These are phyloP conservation scores for Lacanobia wlatinum DNA, from an alignment of 2,888 invertebrate species.

Conservation along the genomic window DNA sequence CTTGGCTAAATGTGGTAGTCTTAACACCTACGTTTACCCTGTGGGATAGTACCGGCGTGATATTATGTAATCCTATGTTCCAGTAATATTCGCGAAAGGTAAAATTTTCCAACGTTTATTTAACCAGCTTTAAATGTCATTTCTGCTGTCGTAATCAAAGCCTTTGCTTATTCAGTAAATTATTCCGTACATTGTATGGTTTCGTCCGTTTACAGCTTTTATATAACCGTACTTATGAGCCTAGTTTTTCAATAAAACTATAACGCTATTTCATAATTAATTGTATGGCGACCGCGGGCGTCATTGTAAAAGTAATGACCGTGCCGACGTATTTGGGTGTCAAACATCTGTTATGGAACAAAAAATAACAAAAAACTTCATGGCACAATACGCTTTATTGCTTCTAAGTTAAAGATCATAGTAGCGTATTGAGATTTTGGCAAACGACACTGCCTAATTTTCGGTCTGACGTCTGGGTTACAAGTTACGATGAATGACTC, in stretches of 20 bases:
- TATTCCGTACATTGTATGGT: conserved; percentile 11
- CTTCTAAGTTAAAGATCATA: conserved; percentile 29
- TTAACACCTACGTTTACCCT: no score
- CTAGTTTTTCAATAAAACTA: neutral
- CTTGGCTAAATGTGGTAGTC: neutral
- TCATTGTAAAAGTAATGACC: conserved; percentile 40
- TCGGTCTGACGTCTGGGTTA: conserved; percentile 52
- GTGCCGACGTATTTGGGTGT: conserved; percentile 37
- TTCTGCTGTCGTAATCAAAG: conserved; percentile 4
- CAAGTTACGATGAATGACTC: conserved; percentile 55
- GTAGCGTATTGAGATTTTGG: conserved; percentile 48
- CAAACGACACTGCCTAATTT: conserved; percentile 40
- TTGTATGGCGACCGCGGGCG: conserved; percentile 11
- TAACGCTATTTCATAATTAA: conserved; percentile 21
- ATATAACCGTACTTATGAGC: neutral
- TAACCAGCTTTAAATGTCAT: conserved; percentile 8
- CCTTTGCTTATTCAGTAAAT: neutral
- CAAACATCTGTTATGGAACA: conserved; percentile 33
- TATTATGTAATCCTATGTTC: neutral
- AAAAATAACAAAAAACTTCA: conserved; percentile 30
- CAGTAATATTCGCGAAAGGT: conserved; percentile 1
- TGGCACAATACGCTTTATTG: conserved; percentile 46
- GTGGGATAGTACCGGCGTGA: neutral
- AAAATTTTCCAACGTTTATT: neutral
- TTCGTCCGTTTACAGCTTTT: conserved; percentile 15